Conservation (phyloP, 2,797 vertebrate genomes). For the Phalanger gymnotis region DNA sequence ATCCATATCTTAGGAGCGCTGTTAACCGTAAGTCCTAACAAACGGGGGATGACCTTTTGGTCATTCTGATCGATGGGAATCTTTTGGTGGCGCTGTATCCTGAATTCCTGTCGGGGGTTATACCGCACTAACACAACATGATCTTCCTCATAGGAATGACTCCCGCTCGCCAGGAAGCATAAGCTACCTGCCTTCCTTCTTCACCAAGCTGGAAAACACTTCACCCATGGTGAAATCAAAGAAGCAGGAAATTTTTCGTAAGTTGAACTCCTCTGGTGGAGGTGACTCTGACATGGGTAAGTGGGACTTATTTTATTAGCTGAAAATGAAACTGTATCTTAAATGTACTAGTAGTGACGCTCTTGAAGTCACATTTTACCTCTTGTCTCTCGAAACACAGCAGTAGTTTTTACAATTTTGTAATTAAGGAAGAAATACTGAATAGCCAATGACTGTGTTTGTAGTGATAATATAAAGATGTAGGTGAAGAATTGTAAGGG, state of each 20-base stretch:
- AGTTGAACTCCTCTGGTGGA: conserved; percentile 97
- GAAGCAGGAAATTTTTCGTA: conserved; percentile 99
- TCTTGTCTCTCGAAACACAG: neutral
- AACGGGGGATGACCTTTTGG: neutral
- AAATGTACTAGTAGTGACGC: conserved; percentile 35
- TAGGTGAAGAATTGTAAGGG: neutral
- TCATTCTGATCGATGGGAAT: neutral
- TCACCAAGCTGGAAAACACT: conserved; percentile 98
- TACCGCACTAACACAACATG: conserved; percentile 10
- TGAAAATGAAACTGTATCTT: conserved; percentile 52
- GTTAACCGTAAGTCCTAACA: neutral
- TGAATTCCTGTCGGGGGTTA: neutral
- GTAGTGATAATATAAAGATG: neutral
- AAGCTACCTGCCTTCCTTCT: conserved; percentile 96
- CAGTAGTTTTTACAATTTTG: neutral
- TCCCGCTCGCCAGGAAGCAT: conserved; percentile 95
- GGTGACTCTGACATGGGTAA: conserved; percentile 98
- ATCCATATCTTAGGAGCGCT: neutral
- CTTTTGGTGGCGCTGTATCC: neutral
- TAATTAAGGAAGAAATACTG: neutral
- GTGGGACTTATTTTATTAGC: conserved; percentile 84
- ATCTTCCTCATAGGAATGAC: conserved; percentile 89
- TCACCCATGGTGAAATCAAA: conserved; percentile 98
- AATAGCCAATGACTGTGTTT: neutral
- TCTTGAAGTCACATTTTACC: neutral